Evolutionary conservation across 2,113 vertebrate species (phyloP).

Genomic region (Sterrhoptilus dennistouni): DNA sequence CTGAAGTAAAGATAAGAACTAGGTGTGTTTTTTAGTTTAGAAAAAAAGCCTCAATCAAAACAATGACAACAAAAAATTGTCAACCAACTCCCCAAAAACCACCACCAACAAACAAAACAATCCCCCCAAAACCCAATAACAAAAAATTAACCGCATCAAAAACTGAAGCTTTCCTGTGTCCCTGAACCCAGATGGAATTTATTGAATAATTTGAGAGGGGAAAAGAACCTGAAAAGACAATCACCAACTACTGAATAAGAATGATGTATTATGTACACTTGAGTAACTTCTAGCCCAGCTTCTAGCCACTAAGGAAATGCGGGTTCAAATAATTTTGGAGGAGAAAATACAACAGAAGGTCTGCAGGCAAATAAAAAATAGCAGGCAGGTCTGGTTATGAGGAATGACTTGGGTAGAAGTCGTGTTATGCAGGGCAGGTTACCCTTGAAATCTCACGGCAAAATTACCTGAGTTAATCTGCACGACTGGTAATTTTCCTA

Average conservation of each 20-base stretch:
- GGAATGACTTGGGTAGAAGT: background rate
- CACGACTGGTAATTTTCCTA: background rate
- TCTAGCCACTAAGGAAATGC: background rate
- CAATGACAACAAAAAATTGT: background rate
- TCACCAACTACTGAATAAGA: background rate
- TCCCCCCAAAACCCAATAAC: background rate
- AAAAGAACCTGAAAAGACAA: background rate
- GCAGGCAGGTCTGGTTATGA: background rate
- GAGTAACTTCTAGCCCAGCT: background rate
- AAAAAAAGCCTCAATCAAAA: background rate
- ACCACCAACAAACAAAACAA: background rate
- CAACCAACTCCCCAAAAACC: background rate
- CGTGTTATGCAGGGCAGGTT: background rate
- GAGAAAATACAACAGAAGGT: background rate
- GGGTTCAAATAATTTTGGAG: background rate
- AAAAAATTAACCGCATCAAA: background rate
- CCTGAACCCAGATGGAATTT: background rate
- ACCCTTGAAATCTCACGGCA: background rate
- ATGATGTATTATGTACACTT: background rate
- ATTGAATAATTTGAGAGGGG: background rate
- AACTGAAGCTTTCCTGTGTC: background rate
- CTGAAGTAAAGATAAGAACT: background rate
- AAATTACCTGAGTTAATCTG: background rate
- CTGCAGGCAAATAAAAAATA: background rate
- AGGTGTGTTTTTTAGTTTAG: background rate